Evolutionary conservation across 2,113 vertebrate species (phyloP).

Genomic region (Telmatochromis sp.): DNA sequence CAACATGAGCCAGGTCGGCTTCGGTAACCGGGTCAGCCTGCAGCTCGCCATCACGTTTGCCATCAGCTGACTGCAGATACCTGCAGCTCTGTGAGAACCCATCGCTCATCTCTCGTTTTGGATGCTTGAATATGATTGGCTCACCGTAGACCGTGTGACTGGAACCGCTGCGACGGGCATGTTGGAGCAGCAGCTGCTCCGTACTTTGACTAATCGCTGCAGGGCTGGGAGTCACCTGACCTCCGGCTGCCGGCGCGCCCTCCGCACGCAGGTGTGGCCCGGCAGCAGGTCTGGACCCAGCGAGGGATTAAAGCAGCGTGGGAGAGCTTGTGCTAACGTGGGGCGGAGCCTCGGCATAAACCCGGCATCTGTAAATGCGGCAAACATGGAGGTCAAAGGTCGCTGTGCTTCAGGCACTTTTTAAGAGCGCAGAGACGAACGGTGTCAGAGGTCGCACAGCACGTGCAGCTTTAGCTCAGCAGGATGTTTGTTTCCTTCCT

Average conservation of each 20-base stretch:
- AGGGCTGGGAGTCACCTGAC: not conserved
- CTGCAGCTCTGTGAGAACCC: not conserved
- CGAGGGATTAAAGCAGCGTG: not conserved
- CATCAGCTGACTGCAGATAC: not conserved
- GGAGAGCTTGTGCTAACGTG: not conserved
- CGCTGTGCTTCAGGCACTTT: not conserved
- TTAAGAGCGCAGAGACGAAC: not conserved
- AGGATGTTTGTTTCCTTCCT: not conserved
- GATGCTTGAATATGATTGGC: not conserved
- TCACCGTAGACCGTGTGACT: not conserved
- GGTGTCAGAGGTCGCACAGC: not conserved
- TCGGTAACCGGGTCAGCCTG: not conserved
- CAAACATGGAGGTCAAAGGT: not conserved
- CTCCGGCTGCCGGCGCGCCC: not conserved
- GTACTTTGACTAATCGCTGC: not conserved
- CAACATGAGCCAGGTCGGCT: not conserved
- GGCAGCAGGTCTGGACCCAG: not conserved
- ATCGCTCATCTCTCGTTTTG: not conserved
- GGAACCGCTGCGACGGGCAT: not conserved
- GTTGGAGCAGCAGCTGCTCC: not conserved
- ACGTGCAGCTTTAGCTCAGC: not conserved
- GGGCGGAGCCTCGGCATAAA: not conserved
- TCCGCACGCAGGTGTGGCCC: not conserved
- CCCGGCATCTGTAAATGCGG: rapidly evolving
- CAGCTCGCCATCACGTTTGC: not conserved